These are phyloP conservation scores for Cygnus olor DNA, from an alignment of 2,797 vertebrate genomes.

Conservation along the genomic window DNA sequence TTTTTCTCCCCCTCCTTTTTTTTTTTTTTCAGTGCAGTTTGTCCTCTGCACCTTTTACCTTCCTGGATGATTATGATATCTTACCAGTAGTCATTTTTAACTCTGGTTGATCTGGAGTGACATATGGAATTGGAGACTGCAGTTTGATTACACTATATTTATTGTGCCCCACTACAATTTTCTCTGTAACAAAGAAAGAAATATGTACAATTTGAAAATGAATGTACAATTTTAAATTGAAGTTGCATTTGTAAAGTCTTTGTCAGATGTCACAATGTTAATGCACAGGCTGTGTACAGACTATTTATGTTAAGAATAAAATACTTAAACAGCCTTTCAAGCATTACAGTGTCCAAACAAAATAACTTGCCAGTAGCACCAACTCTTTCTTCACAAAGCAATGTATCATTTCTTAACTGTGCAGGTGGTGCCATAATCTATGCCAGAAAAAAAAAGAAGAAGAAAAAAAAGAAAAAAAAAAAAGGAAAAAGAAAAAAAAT, in stretches of 20 bases:
- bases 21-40: conserved; percentile 28
- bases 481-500: conserved; percentile 48
- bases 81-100: conserved; percentile 66
- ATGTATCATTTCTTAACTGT: conserved; percentile 47
- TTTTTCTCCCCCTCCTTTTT: background rate
- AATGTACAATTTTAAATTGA: conserved; percentile 76
- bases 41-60: conserved; percentile 65
- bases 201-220: conserved; percentile 73
- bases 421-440: conserved; percentile 40
- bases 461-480: conserved; percentile 20
- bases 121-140: conserved; percentile 66
- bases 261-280: conserved; percentile 65
- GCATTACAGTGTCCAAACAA: conserved; percentile 58
- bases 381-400: conserved; percentile 48
- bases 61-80: conserved; percentile 49
- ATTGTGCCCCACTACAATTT: conserved; percentile 73
- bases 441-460: conserved; percentile 36
- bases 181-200: conserved; percentile 70
- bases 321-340: conserved; percentile 62
- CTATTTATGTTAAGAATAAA: conserved; percentile 77
- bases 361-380: conserved; percentile 50
- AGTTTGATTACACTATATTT: conserved; percentile 71
- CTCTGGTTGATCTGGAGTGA: conserved; percentile 62
- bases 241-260: conserved; percentile 72
- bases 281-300: conserved; percentile 71